phyloP scores from a whole-genome alignment of 2,113 vertebrate genomes.

The Erythrocercus mccallii region DNA sequence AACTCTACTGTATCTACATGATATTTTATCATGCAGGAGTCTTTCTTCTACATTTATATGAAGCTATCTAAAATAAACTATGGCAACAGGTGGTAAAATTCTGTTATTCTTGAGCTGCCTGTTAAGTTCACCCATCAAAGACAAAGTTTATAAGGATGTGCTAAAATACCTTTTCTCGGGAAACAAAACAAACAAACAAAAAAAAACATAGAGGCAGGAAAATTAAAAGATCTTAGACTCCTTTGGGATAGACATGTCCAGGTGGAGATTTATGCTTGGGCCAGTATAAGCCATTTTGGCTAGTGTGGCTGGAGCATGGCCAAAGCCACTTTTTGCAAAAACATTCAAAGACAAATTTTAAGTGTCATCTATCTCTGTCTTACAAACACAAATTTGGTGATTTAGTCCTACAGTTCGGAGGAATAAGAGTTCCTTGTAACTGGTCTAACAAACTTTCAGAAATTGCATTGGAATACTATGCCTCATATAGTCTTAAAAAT shows the following conservation, averaged over 20 bases:
- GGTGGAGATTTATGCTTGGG: background rate
- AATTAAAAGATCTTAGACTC: background rate
- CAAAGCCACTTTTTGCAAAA: background rate
- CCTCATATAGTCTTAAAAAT: background rate
- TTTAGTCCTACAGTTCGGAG: background rate
- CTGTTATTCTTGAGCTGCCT: background rate
- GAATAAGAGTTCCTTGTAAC: background rate
- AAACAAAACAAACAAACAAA: background rate
- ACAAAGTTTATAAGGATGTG: background rate
- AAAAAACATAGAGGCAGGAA: background rate
- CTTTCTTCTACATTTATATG: background rate
- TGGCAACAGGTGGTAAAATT: background rate
- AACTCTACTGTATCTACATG: background rate
- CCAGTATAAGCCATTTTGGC: background rate
- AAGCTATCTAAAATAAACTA: background rate
- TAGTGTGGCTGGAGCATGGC: background rate
- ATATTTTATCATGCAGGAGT: accelerated
- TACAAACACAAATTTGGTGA: background rate
- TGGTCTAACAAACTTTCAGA: background rate
- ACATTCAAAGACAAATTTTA: background rate
- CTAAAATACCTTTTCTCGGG: background rate
- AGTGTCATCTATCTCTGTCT: background rate
- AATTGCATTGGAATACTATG: background rate
- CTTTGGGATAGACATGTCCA: accelerated
- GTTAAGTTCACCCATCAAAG: background rate